These are phyloP conservation scores for Microplitis mediator DNA, from an alignment of 1,140 invertebrate species.

Conservation along the genomic window DNA sequence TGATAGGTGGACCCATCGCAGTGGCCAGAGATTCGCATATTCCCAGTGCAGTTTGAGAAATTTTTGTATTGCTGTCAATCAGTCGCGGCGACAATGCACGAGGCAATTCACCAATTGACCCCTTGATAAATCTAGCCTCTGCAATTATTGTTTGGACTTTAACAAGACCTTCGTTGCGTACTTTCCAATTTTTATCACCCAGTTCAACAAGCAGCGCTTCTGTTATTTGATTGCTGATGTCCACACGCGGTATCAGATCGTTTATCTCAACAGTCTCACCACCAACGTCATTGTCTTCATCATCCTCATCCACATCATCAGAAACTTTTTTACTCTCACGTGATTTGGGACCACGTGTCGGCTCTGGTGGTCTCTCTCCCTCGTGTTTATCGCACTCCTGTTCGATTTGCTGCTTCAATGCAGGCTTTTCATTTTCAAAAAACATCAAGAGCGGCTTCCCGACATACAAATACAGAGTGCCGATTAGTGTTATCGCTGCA, in stretches of 20 bases:
- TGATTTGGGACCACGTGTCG: slow-evolving; percentile 67
- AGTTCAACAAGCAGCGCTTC: slow-evolving; percentile 81
- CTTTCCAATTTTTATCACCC: slow-evolving; percentile 94
- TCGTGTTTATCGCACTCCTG: slow-evolving; percentile 84
- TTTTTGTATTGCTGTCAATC: slow-evolving; percentile 88
- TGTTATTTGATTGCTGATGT: slow-evolving; percentile 87
- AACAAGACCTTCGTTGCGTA: slow-evolving; percentile 81
- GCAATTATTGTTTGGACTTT: slow-evolving; percentile 78
- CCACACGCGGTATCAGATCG: slow-evolving; percentile 76
- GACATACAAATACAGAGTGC: slow-evolving; percentile 81
- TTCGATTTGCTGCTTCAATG: slow-evolving; percentile 84
- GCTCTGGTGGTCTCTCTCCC: slow-evolving; percentile 73
- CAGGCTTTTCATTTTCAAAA: slow-evolving; percentile 87
- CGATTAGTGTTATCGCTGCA: slow-evolving; percentile 72
- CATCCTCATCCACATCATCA: slow-evolving; percentile 62
- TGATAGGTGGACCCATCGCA: slow-evolving; percentile 82
- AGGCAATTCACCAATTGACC: slow-evolving; percentile 82
- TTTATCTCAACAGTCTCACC: slow-evolving; percentile 64
- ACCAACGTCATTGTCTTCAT: slow-evolving; percentile 62
- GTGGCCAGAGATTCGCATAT: slow-evolving; percentile 81
- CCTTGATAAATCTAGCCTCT: slow-evolving; percentile 80
- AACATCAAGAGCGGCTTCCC: slow-evolving; percentile 76
- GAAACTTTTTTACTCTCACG: slow-evolving; percentile 23
- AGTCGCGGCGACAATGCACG: slow-evolving; percentile 77
- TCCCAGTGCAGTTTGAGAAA: slow-evolving; percentile 80